Evolutionary conservation across 2,888 invertebrate genomes (phyloP).

Genomic region (Amblyjoppa proteus): DNA sequence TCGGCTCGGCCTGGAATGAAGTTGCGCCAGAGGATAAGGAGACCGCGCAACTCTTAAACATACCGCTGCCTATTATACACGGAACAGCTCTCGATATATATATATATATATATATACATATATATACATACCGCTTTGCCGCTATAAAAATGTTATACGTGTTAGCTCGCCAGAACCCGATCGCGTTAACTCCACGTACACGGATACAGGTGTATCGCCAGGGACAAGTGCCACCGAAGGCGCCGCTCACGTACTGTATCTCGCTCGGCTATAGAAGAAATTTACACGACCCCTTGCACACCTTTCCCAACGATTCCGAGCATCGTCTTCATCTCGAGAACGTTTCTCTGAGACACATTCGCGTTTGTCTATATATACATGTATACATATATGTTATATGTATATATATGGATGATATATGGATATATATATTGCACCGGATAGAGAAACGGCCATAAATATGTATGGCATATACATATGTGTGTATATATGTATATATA

Average conservation of each 20-base stretch:
- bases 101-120: no score
- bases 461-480: neutral
- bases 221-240: constrained; percentile 20
- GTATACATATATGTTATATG: no score
- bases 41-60: constrained; percentile 47
- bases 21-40: constrained; percentile 56
- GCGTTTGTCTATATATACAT: neutral
- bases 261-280: neutral
- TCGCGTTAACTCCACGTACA: constrained; percentile 17
- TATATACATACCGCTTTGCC: neutral
- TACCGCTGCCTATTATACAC: constrained; percentile 39
- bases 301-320: constrained; percentile 29
- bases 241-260: neutral
- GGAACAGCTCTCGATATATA: constrained; percentile 30
- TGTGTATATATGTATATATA: neutral
- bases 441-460: neutral
- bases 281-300: constrained; percentile 38
- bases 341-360: neutral
- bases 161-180: neutral
- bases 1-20: constrained; percentile 54
- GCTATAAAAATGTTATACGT: constrained; percentile 11
- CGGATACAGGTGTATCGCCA: constrained; percentile 35
- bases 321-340: neutral
- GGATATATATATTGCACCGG: neutral
- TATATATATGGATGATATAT: neutral